Evolutionary conservation across 2,888 invertebrate genomes (phyloP).

Genomic region (Dexiosoma caninum): DNA sequence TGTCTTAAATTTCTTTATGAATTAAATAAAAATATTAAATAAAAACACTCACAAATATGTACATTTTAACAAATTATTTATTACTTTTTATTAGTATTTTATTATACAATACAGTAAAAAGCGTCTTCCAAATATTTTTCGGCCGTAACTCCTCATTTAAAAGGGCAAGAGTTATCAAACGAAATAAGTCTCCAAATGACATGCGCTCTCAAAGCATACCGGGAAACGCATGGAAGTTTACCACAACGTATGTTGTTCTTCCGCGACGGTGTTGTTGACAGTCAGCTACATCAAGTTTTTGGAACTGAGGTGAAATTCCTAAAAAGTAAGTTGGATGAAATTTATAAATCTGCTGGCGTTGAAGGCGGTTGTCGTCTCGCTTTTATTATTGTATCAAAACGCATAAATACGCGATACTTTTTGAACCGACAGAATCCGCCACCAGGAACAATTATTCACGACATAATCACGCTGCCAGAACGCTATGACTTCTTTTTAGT

Average conservation of each 20-base stretch:
- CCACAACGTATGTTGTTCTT: slow-evolving; percentile 89
- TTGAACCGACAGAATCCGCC: slow-evolving; percentile 82
- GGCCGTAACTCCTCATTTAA: slow-evolving; percentile 84
- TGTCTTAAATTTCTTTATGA: no score
- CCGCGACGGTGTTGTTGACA: slow-evolving; percentile 97
- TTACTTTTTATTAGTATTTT: no score
- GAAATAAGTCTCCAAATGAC: slow-evolving; percentile 83
- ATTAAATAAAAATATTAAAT: no score
- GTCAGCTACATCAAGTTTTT: slow-evolving; percentile 88
- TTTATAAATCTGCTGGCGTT: slow-evolving; percentile 79
- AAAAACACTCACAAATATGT: no score
- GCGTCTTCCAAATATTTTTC: slow-evolving; percentile 84
- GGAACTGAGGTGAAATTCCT: slow-evolving; percentile 85
- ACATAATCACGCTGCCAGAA: slow-evolving; percentile 88
- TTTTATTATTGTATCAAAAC: slow-evolving; percentile 92
- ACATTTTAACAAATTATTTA: no score
- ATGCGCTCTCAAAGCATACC: slow-evolving; percentile 72
- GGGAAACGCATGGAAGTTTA: slow-evolving; percentile 73
- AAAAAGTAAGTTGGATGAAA: slow-evolving; percentile 79
- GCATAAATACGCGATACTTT: slow-evolving; percentile 89
- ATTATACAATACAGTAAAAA: no score
- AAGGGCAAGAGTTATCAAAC: slow-evolving; percentile 87
- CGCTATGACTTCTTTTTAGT: slow-evolving; percentile 94
- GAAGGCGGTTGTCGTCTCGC: slow-evolving; percentile 79
- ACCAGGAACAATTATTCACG: slow-evolving; percentile 93